Conservation (phyloP, 1,140 invertebrate genomes). For the Drosophila persimilis region DNA sequence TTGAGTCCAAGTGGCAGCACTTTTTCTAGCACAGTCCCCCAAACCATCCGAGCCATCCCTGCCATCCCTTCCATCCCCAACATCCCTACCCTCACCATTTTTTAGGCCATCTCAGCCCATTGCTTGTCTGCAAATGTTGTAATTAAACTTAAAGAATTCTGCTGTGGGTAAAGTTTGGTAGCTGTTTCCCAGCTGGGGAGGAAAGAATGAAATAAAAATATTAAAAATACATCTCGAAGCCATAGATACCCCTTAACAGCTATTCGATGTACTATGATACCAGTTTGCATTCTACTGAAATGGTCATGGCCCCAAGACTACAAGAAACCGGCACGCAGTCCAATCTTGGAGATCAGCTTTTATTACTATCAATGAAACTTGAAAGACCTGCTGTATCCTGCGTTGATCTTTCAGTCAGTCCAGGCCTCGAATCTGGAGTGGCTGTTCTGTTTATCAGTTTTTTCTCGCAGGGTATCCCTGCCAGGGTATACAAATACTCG, state of each 20-base stretch:
- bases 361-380: too few relatives aligned
- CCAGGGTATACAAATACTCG: conserved; percentile 1
- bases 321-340: too few relatives aligned
- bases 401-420: too few relatives aligned
- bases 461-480: too few relatives aligned
- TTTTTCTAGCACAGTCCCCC: conserved; percentile 64
- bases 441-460: too few relatives aligned
- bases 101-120: not conserved
- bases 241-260: too few relatives aligned
- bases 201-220: conserved; percentile 16
- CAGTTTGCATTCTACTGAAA: too few relatives aligned
- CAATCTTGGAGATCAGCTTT: too few relatives aligned
- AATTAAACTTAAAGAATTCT: conserved; percentile 76
- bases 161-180: conserved; percentile 50
- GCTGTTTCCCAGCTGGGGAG: conserved; percentile 17
- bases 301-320: too few relatives aligned
- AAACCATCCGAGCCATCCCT: not conserved
- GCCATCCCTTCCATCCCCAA: not conserved
- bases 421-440: too few relatives aligned
- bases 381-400: too few relatives aligned
- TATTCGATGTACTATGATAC: too few relatives aligned
- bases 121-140: conserved; percentile 47
- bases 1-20: conserved; percentile 69
- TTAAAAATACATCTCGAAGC: not conserved
- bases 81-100: not conserved